Evolutionary conservation across 2,888 invertebrate species (phyloP).

Genomic region (Esperia sulphurella): DNA sequence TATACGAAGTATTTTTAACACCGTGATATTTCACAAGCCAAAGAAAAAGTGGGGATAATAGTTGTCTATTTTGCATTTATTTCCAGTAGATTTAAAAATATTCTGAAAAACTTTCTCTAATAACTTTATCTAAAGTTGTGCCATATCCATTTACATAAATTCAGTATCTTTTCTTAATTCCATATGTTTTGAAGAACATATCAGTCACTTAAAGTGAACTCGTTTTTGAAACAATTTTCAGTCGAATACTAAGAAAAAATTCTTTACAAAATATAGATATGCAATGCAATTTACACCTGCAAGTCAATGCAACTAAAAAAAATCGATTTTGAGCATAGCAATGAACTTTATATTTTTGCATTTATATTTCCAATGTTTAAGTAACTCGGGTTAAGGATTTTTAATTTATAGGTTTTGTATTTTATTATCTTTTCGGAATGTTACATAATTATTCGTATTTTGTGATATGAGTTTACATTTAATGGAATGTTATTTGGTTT

Average conservation of each 20-base stretch:
- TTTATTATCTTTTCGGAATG: slow-evolving; percentile 57
- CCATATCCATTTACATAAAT: slow-evolving; percentile 43
- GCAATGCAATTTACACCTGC: slow-evolving; percentile 26
- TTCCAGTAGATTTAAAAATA: slow-evolving; percentile 38
- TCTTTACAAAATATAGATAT: slow-evolving; percentile 8
- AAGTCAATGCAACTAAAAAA: slow-evolving; percentile 19
- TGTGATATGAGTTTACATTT: slow-evolving; percentile 69
- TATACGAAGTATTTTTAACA: slow-evolving; percentile 55
- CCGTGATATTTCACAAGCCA: slow-evolving; percentile 77
- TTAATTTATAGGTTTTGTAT: slow-evolving; percentile 43
- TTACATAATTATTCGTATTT: slow-evolving; percentile 59
- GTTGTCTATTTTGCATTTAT: slow-evolving; percentile 58
- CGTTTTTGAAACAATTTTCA: slow-evolving; percentile 23
- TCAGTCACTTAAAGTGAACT: slow-evolving; percentile 49
- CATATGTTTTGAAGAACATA: slow-evolving; percentile 33
- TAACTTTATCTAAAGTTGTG: slow-evolving; percentile 27
- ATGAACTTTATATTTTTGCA: slow-evolving; percentile 48
- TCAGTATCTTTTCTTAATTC: slow-evolving; percentile 14
- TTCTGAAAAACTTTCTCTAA: slow-evolving; percentile 24
- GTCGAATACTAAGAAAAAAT: slow-evolving; percentile 5
- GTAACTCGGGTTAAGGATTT: slow-evolving; percentile 47
- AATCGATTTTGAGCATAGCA: slow-evolving; percentile 16
- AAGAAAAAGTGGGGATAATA: slow-evolving; percentile 62
- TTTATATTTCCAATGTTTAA: slow-evolving; percentile 60
- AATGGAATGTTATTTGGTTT: slow-evolving; percentile 57